phyloP scores from a whole-genome alignment of 1,140 invertebrate genomes.

The Leptinotarsa defecta region DNA sequence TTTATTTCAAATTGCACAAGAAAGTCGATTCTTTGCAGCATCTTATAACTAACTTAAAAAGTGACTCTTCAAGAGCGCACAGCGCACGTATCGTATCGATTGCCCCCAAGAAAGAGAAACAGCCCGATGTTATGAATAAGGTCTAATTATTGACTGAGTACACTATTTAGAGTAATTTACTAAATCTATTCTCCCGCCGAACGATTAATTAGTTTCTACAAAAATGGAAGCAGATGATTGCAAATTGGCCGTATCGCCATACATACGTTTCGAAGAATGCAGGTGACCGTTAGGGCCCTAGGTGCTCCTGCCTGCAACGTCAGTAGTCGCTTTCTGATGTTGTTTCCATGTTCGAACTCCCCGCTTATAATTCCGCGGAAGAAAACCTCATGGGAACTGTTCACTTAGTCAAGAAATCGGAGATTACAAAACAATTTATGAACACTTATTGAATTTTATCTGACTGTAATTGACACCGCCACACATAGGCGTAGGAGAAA shows the following conservation, averaged over 20 bases:
- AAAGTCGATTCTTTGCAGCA: no score
- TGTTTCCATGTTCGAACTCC: conserved; percentile 34
- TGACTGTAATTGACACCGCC: conserved; percentile 13
- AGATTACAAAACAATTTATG: conserved; percentile 36
- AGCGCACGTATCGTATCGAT: neutral
- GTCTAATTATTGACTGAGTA: conserved; percentile 3
- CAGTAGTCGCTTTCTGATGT: conserved; percentile 30
- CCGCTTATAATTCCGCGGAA: conserved; percentile 37
- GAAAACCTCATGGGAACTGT: conserved; percentile 36
- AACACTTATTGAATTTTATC: conserved; percentile 34
- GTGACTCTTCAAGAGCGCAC: no score
- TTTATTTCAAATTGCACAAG: no score
- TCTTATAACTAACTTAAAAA: no score
- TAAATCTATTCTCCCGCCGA: conserved; percentile 2
- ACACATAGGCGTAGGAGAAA: neutral
- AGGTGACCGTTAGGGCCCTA: neutral
- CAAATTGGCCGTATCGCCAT: conserved; percentile 2
- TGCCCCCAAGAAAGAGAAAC: neutral
- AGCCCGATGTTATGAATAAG: neutral
- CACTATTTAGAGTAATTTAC: conserved; percentile 4
- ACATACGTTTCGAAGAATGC: neutral
- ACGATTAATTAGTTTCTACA: neutral
- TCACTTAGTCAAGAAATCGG: conserved; percentile 29
- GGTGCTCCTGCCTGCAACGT: conserved; percentile 6
- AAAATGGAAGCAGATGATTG: conserved; percentile 6